Evolutionary conservation across 1,140 invertebrate species (phyloP), one percentile per base, ranked within the genome.

Genomic region (Apis cerana): DNA sequence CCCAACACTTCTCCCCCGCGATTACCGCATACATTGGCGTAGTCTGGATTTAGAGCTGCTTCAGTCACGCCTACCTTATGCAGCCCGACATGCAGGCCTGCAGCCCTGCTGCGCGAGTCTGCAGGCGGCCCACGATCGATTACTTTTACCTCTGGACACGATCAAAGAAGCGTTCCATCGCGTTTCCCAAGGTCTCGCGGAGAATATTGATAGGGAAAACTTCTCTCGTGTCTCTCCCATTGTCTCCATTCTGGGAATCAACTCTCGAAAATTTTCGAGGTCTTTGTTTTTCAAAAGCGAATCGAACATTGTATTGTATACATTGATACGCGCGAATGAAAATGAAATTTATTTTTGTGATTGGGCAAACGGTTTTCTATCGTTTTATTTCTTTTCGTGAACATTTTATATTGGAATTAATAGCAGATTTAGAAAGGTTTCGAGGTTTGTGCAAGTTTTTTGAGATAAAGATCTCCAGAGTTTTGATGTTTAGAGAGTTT

Each of bases 111-210:
- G 86, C 86, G 86, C 85, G 85, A 77, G 85, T 87, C 86, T 87
- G 86, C 86, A 87, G 85, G 84, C 84, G 78, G 33, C 33, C 69
- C 78, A 76, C 86, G 85, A 87, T 87, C 86, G 86, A 87, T 87
- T 86, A 87, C 86, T 87, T 87, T 87, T 87, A 87, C 85, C 81
- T 75, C 85, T 72, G 85, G 77, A 84, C 86, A 87, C 80, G 85
- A 65, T 80, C 74, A 77, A 87, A 87, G 69, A 85, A 81, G 33
- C 72, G 85, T 85, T 83, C 85, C 76, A 59, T 43, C 77, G 71
- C 77, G 81, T 87, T 79, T 76, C 61, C 62, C 85, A 87, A 87
- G 85, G 77, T 83, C 74, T 77, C 71, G 12, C 23, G 10, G 67
- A 56, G 81, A 82, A 82, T 78, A 78, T 82, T 64, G 81, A 82